Conservation (phyloP, 2,797 vertebrate species). For the Halcyon badia region DNA sequence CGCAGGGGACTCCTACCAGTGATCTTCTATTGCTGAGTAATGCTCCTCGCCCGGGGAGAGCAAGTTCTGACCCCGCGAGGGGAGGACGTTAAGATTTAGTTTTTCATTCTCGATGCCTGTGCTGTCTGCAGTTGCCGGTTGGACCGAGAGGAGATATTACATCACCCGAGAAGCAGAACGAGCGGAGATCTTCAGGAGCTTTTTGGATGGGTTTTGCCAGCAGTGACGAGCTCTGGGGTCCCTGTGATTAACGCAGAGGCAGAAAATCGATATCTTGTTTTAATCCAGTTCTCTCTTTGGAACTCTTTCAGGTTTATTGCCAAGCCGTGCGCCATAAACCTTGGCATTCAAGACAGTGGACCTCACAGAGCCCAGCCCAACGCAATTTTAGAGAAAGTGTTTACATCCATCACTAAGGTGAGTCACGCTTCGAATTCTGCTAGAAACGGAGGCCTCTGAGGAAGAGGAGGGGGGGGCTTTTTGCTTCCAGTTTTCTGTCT, state of each 20-base stretch:
- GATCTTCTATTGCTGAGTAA: neutral
- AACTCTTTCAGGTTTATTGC: slow-evolving; percentile 89
- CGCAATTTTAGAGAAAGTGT: slow-evolving; percentile 90
- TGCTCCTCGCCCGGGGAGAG: neutral
- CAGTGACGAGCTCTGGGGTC: neutral
- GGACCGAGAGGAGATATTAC: neutral
- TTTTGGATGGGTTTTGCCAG: neutral
- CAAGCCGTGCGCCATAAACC: slow-evolving; percentile 89
- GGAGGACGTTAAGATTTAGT: neutral
- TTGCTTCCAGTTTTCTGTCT: neutral
- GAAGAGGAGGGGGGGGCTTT: neutral
- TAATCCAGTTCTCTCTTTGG: neutral
- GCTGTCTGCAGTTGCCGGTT: neutral
- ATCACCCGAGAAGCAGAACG: neutral
- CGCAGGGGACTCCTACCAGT: neutral
- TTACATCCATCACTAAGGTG: slow-evolving; percentile 86
- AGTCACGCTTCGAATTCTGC: slow-evolving; percentile 11
- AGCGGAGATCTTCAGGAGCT: neutral
- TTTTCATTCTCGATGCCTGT: neutral
- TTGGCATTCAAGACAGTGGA: slow-evolving; percentile 89
- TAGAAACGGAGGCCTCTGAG: neutral
- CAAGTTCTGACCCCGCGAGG: neutral
- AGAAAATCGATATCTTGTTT: neutral
- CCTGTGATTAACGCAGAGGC: neutral
- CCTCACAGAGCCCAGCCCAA: slow-evolving; percentile 87